Percentiles rank a stretch among this genome's conserved stretches.
Evolutionary conservation across 2,888 invertebrate species (phyloP).

Genomic region (Laothoe populi): DNA sequence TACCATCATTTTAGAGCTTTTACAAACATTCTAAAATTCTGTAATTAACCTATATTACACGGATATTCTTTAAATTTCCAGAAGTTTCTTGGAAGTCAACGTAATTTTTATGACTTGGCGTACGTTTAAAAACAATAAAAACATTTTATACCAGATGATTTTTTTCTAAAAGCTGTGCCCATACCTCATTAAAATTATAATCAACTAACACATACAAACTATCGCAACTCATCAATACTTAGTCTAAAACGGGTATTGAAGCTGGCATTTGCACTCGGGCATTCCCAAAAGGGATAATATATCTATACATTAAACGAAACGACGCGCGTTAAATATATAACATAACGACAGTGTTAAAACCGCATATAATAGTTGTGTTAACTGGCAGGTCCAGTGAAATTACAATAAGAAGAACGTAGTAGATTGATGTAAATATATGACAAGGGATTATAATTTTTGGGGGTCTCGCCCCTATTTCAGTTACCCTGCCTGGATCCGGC

Average conservation of each 20-base stretch:
- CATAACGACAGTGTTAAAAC: conserved; percentile 13
- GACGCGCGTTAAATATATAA: conserved; percentile 1
- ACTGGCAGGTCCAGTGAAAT: conserved; percentile 28
- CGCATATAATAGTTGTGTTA: background rate
- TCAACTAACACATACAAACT: too few species aligned
- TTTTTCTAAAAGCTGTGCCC: too few species aligned
- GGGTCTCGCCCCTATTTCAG: background rate
- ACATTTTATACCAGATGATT: too few species aligned
- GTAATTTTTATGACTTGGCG: too few species aligned
- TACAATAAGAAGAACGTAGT: conserved; percentile 2
- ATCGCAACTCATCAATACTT: too few species aligned
- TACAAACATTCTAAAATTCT: too few species aligned
- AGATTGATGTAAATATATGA: conserved; percentile 16
- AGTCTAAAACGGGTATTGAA: background rate
- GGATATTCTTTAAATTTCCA: too few species aligned
- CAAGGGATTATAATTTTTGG: conserved; percentile 1
- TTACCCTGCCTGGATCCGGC: conserved; percentile 1
- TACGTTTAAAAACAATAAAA: too few species aligned
- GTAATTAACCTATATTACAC: too few species aligned
- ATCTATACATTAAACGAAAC: conserved; percentile 31
- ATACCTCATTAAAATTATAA: too few species aligned
- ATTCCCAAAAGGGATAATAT: conserved; percentile 24
- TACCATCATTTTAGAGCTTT: too few species aligned
- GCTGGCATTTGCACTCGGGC: conserved; percentile 2
- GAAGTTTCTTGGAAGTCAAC: too few species aligned